Evolutionary conservation across 2,113 vertebrate species (phyloP).

Genomic region (Labeo catla): DNA sequence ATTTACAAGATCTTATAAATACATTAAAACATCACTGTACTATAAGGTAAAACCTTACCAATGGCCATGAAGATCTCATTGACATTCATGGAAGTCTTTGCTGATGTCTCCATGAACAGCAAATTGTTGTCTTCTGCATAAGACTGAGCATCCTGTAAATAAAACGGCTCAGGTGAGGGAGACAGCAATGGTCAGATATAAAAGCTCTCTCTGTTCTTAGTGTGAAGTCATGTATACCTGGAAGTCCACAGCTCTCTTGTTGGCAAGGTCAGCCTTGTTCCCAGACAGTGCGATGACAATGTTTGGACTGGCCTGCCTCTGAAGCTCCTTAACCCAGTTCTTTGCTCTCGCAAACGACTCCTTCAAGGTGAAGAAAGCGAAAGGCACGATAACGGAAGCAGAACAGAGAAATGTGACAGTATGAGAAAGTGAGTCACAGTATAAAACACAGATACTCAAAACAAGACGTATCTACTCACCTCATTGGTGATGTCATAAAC

Average conservation of each 20-base stretch:
- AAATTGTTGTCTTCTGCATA: slow-evolving; percentile 99
- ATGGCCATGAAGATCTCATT: slow-evolving; percentile 99
- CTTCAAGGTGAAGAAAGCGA: slow-evolving; percentile 71
- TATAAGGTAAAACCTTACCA: slow-evolving; percentile 74
- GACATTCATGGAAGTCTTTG: slow-evolving; percentile 98
- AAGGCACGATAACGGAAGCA: neutral
- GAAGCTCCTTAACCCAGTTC: slow-evolving; percentile 99
- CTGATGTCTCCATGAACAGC: slow-evolving; percentile 98
- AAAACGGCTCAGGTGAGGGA: neutral
- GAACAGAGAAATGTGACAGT: neutral
- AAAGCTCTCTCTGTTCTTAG: slow-evolving; percentile 10
- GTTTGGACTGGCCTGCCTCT: slow-evolving; percentile 97
- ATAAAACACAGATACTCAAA: neutral
- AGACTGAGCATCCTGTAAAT: slow-evolving; percentile 90
- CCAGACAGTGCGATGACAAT: slow-evolving; percentile 98
- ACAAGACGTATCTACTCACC: slow-evolving; percentile 67
- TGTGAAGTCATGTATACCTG: slow-evolving; percentile 78
- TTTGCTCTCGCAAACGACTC: slow-evolving; percentile 97
- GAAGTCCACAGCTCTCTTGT: slow-evolving; percentile 95
- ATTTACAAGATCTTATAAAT: neutral
- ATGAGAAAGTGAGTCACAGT: neutral
- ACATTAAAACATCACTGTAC: neutral
- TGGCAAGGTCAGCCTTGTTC: slow-evolving; percentile 97
- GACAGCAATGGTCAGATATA: neutral
- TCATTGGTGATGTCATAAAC: slow-evolving; percentile 99